Base-by-base conservation (phyloP, 2,888 invertebrate species). In the Portevinia maculata region DNA sequence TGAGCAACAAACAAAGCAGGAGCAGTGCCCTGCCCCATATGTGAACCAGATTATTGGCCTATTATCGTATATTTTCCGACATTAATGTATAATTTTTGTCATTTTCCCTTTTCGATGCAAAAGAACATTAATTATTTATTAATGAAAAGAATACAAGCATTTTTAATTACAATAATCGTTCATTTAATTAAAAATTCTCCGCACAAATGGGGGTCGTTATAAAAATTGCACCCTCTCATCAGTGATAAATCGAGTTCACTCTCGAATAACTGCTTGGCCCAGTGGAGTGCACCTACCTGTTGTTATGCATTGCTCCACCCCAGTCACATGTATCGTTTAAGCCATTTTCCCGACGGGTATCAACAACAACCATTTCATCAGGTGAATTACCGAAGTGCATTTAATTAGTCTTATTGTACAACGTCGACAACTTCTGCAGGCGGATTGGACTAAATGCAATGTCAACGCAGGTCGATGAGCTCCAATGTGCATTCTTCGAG, bases 91-190 rank as follows among this genome's bases (percentile, higher is more conserved):
- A 52, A 59, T 52, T 28, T 50, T 13, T 39, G 37, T 64, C 13
- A 11, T 17, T 1, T 9, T n/a, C 39, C 24, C 4, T 28, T 11
- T 7, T 6, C 30, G 17, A 57, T 39, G 19, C 41, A 13, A 50
- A 70, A 53, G 70, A 28, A 30, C 70, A 57, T 65, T 76, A 81
- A 71, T 81, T 71, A 76, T 76, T 70, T 76, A 76, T 71, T 81
- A 76, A 69, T 69, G 44, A 74, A 48, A 69, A 50, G 19, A n/a
- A 44, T 21, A 11, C 60, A 69, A 50, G 46, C 48, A 24, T 37
- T 41, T 59, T 64, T 81, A 81, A 81, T 81, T 76, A 60, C 64
- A 70, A 76, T 60, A 70, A 76, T 64, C 64, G 71, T 70, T 81
- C 81, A 39, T 76, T 81, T 76, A 81, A 81, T 81, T 81, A 59